Evolutionary conservation across 1,140 invertebrate species (phyloP).

Genomic region (Oreohelix idahoensis): DNA sequence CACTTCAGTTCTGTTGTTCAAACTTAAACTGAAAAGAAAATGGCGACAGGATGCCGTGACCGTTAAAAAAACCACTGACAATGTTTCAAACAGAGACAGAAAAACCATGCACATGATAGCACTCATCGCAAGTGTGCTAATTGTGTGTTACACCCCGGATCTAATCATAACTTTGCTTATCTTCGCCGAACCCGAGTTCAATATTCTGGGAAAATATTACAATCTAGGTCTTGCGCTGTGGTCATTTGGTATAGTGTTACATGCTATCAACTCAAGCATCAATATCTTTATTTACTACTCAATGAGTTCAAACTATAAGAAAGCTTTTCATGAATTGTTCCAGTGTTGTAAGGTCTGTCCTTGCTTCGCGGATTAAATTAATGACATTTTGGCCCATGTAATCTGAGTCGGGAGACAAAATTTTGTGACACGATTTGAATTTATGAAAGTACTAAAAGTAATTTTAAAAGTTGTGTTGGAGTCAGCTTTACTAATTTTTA

Average conservation of each 20-base stretch:
- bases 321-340: background rate
- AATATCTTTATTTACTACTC: conserved; percentile 6
- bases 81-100: background rate
- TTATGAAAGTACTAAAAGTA: too few relatives aligned
- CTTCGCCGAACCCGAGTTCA: background rate
- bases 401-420: too few relatives aligned
- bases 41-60: background rate
- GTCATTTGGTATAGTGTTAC: background rate
- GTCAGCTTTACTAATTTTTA: too few relatives aligned
- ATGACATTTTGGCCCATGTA: too few relatives aligned
- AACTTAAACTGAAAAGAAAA: conserved; percentile 9
- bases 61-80: background rate
- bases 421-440: too few relatives aligned
- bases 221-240: background rate
- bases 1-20: background rate
- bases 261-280: conserved; percentile 12
- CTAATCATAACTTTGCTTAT: background rate
- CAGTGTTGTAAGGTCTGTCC: too few relatives aligned
- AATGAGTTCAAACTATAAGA: conserved; percentile 16
- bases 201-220: background rate
- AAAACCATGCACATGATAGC: background rate
- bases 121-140: background rate
- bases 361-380: too few relatives aligned
- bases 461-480: too few relatives aligned
- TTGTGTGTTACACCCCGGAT: conserved; percentile 11